These are phyloP conservation scores for Balaeniceps rex DNA, from an alignment of 2,113 vertebrate species.

Conservation along the genomic window DNA sequence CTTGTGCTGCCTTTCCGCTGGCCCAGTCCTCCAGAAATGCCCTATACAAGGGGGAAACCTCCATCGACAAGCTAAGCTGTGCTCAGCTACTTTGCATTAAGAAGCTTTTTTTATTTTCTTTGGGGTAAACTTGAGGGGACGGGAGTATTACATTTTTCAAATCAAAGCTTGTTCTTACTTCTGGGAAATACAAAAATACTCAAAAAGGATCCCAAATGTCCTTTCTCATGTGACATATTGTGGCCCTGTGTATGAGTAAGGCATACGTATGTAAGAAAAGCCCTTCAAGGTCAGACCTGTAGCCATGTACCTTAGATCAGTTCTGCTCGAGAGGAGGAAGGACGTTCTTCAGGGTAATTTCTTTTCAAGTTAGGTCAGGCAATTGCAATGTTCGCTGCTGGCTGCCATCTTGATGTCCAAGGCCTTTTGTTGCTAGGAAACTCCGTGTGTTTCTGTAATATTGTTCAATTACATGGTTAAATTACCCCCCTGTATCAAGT, in stretches of 20 bases:
- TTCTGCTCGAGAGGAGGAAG: neutral
- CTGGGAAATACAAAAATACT: neutral
- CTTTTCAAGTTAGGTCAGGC: slow-evolving; percentile 24
- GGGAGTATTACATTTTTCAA: neutral
- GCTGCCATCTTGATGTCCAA: slow-evolving; percentile 49
- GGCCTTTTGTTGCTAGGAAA: slow-evolving; percentile 60
- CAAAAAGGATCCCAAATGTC: neutral
- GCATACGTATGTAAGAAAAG: neutral
- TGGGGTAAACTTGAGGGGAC: neutral
- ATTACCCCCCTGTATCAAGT: slow-evolving; percentile 40
- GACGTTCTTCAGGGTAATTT: neutral
- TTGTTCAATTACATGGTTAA: slow-evolving; percentile 49
- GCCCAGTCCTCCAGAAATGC: neutral
- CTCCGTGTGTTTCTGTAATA: slow-evolving; percentile 51
- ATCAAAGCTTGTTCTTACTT: neutral
- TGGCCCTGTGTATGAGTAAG: neutral
- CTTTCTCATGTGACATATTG: neutral
- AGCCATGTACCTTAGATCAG: neutral
- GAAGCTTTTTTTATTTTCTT: neutral
- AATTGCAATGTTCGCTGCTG: neutral
- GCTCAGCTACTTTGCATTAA: neutral
- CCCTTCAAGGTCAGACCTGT: neutral
- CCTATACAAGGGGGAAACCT: neutral
- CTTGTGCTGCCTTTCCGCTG: neutral
- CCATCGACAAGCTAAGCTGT: neutral